Percentiles rank a stretch among this genome's conserved stretches.
Conservation (phyloP, 2,888 invertebrate species). For the Clostera curtula region DNA sequence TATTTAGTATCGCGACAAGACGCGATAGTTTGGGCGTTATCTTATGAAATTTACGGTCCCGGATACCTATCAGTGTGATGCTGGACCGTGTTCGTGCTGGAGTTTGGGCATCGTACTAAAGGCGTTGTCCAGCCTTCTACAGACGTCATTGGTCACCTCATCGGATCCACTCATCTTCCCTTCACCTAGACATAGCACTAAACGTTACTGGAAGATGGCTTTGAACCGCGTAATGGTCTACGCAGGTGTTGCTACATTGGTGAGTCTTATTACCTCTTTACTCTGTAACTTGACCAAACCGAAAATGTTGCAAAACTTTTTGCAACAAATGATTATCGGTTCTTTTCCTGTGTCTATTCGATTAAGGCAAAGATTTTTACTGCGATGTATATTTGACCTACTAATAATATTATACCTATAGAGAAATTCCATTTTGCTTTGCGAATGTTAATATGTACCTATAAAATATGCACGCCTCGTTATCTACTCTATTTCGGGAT, state of each 20-base stretch:
- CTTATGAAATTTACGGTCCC: constrained; percentile 20
- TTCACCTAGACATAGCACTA: not conserved
- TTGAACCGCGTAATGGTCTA: constrained; percentile 32
- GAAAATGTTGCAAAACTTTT: too few relatives aligned
- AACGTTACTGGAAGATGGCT: constrained; percentile 17
- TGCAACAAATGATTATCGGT: too few relatives aligned
- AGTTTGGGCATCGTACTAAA: constrained; percentile 10
- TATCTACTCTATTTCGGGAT: too few relatives aligned
- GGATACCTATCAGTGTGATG: constrained; percentile 31
- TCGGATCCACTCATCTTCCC: not conserved
- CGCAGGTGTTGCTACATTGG: constrained; percentile 33
- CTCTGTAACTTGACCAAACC: not conserved
- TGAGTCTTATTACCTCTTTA: constrained; percentile 20
- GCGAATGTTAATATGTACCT: not conserved
- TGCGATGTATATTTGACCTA: too few relatives aligned
- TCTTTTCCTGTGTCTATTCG: too few relatives aligned
- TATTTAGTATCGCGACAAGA: constrained; percentile 15
- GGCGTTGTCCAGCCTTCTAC: constrained; percentile 8
- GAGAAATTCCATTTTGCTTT: not conserved
- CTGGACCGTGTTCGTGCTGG: constrained; percentile 23
- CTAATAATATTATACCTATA: not conserved
- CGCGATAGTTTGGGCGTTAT: constrained; percentile 21
- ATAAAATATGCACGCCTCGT: too few relatives aligned
- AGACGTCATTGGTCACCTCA: constrained; percentile 6
- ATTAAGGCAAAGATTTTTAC: too few relatives aligned